These are phyloP conservation scores for Actinostola sp. DNA, from an alignment of 92 coral and sea anemone species.

Conservation along the genomic window DNA sequence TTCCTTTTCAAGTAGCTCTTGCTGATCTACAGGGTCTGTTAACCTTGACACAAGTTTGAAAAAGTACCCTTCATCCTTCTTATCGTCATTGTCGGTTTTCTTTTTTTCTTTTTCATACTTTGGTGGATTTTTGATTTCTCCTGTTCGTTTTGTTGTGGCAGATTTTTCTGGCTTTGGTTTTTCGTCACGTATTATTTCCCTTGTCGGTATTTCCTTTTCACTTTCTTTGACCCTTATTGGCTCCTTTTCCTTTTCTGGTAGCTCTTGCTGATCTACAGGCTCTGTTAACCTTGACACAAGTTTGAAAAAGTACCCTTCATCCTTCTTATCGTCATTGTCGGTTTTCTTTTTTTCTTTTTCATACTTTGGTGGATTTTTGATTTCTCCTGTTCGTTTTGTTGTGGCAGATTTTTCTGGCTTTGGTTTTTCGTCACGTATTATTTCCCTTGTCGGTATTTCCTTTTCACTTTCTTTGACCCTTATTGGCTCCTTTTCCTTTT, in stretches of 20 bases:
- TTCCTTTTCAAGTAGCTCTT: not conserved
- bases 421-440: not conserved
- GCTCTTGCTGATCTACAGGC: not conserved
- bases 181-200: not conserved
- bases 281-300: slow-evolving; percentile 13
- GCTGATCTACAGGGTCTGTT: slow-evolving; percentile 5
- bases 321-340: not conserved
- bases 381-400: not conserved
- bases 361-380: not conserved
- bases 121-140: not conserved
- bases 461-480: not conserved
- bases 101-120: not conserved
- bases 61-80: slow-evolving; percentile 15
- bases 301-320: slow-evolving; percentile 15
- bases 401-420: no score
- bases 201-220: not conserved
- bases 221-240: not conserved
- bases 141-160: not conserved
- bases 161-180: not conserved
- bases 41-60: slow-evolving; percentile 13
- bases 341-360: slow-evolving; percentile 1
- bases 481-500: not conserved
- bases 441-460: not conserved
- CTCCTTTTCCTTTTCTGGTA: not conserved
- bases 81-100: not conserved